phyloP scores from a whole-genome alignment of 2,797 vertebrate species.

The Psittacula derbiana region DNA sequence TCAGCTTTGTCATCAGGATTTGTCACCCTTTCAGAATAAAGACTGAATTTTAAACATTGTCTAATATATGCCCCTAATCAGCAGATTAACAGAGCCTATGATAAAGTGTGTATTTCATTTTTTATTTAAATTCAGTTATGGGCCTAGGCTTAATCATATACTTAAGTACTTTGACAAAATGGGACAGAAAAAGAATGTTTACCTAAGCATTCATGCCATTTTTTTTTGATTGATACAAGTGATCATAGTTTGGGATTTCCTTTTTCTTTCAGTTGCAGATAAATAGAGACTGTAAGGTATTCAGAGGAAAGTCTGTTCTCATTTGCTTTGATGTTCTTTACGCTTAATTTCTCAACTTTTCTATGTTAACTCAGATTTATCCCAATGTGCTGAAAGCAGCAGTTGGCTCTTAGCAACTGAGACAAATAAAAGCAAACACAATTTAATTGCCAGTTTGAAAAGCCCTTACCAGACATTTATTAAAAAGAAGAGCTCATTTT shows the following conservation, averaged over 20 bases:
- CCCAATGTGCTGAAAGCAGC: not conserved
- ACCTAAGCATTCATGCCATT: not conserved
- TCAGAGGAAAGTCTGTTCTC: not conserved
- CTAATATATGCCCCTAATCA: not conserved
- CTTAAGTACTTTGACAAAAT: not conserved
- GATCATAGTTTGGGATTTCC: not conserved
- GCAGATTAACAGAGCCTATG: not conserved
- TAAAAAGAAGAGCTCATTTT: not conserved
- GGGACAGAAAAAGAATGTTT: not conserved
- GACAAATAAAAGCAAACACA: not conserved
- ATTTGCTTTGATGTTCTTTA: not conserved
- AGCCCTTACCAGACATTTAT: not conserved
- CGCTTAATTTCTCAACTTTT: not conserved
- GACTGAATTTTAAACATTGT: not conserved
- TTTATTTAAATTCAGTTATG: not conserved
- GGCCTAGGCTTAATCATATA: not conserved
- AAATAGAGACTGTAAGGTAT: not conserved
- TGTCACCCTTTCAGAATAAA: not conserved
- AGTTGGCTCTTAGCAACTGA: not conserved
- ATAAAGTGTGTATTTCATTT: not conserved
- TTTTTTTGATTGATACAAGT: not conserved
- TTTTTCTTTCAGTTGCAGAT: not conserved
- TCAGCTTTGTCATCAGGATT: not conserved
- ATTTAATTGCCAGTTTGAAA: not conserved
- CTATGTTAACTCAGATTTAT: not conserved